phyloP scores from a whole-genome alignment of 2,113 vertebrate species.

The Atlantisia rogersi region DNA sequence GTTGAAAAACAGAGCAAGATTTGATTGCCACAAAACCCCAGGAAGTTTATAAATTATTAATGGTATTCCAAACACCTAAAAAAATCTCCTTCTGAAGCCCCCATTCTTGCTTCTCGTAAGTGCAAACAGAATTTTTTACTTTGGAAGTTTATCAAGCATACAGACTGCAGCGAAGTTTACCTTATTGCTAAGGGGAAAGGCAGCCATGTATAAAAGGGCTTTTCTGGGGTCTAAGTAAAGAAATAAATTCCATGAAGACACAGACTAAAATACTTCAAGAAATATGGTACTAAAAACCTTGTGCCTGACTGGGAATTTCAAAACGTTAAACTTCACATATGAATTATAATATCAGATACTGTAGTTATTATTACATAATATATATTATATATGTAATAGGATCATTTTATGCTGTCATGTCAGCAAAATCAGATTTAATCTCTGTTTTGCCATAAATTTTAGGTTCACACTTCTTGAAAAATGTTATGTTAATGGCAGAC shows the following conservation, averaged over 20 bases:
- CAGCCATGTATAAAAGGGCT: not conserved
- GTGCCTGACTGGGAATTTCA: not conserved
- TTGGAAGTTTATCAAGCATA: not conserved
- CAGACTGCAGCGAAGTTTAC: not conserved
- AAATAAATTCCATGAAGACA: not conserved
- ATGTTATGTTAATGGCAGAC: not conserved
- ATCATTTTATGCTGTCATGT: not conserved
- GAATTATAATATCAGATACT: not conserved
- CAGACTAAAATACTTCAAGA: not conserved
- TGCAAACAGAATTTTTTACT: not conserved
- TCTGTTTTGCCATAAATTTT: not conserved
- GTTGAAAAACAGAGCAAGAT: not conserved
- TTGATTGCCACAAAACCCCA: not conserved
- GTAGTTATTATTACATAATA: not conserved
- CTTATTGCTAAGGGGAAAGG: not conserved
- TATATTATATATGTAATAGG: not conserved
- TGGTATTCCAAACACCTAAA: not conserved
- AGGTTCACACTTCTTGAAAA: not conserved
- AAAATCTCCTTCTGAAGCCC: fast-evolving
- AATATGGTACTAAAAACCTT: not conserved
- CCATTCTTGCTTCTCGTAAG: not conserved
- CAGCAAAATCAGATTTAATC: constrained; percentile 31
- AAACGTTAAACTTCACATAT: not conserved
- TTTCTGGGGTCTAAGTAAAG: not conserved
- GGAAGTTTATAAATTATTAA: not conserved